These are phyloP conservation scores for Hafferia zeledoni DNA, from an alignment of 2,797 vertebrate genomes.

Conservation along the genomic window DNA sequence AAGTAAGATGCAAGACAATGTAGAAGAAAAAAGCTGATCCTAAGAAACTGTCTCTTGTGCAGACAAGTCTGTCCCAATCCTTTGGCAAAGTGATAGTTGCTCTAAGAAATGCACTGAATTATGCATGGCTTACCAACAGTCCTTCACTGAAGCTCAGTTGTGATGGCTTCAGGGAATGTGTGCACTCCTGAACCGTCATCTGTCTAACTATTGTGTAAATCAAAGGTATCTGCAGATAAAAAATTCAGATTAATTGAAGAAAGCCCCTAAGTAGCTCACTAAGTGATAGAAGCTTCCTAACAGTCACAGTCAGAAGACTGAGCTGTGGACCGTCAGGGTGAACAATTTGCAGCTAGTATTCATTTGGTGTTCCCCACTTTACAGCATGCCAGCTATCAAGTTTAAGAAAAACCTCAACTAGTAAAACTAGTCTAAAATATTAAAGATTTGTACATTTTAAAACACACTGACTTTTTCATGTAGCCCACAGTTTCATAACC, in stretches of 20 bases:
- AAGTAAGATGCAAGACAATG: not conserved
- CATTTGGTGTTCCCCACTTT: not conserved
- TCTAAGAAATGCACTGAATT: not conserved
- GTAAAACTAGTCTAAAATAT: not conserved
- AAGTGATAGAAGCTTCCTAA: not conserved
- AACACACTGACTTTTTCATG: not conserved
- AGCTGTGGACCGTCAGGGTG: not conserved
- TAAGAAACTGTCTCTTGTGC: not conserved
- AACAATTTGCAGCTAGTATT: constrained; percentile 12
- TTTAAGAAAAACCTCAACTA: not conserved
- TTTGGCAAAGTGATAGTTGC: not conserved
- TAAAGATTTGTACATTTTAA: not conserved
- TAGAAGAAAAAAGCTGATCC: not conserved
- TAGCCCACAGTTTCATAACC: not conserved
- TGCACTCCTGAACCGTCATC: not conserved
- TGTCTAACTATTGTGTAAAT: not conserved
- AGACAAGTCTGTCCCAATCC: not conserved
- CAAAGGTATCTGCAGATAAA: constrained; percentile 25
- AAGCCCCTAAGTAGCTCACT: not conserved
- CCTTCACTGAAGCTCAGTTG: not conserved
- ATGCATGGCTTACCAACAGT: not conserved
- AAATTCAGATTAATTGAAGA: constrained; percentile 14
- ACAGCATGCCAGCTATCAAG: not conserved
- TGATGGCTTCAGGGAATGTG: not conserved
- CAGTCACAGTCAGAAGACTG: not conserved